Evolutionary conservation across 2,888 invertebrate genomes (phyloP), one percentile per base, ranked within the genome.

Genomic region (Deilephila elpenor): DNA sequence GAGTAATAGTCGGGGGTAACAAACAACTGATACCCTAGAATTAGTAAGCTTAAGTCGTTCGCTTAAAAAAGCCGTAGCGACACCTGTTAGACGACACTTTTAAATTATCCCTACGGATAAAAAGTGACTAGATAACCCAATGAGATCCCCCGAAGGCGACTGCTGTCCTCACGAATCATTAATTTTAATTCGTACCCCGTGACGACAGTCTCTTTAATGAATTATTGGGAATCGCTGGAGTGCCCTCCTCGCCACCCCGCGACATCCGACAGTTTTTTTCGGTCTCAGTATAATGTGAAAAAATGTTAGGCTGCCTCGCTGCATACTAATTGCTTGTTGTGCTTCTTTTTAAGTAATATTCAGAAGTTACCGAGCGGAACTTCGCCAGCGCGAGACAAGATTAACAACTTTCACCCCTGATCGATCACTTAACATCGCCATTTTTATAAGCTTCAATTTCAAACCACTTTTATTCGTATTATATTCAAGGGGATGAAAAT

Each of bases 261-360:
- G 85, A 89, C 89, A 88, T 90, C 84, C 87, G 86, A 88, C 89
- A 89, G 87, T 92, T 92, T 92, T 93, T 91, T 90, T 82, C 85
- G 87, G 92, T 91, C 92, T 93, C 93, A 91, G 91, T 91, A 92
- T 94, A 94, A 94, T 94, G 93, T 91, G 84, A 93, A 94, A 94
- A 94, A 94, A 94, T 93, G 93, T 91, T 88, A 86, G 86, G 91
- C 88, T 86, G 86, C 89, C 88, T 88, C 84, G 86, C 89, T 89
- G 94, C 92, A 94, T 94, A 94, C 94, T 94, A 94, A 94, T 94
- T 93, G 88, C 87, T 91, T 93, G 93, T 94, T 93, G 93, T 93
- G 89, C 86, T 84, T 87, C 84, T 84, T 82, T 85, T 88, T 87
- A 86, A 90, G 88, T 89, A 86, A 88, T 87, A 88, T 88, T 86